Conservation (phyloP, 1,140 invertebrate genomes). For the Brachionus paranguensis region DNA sequence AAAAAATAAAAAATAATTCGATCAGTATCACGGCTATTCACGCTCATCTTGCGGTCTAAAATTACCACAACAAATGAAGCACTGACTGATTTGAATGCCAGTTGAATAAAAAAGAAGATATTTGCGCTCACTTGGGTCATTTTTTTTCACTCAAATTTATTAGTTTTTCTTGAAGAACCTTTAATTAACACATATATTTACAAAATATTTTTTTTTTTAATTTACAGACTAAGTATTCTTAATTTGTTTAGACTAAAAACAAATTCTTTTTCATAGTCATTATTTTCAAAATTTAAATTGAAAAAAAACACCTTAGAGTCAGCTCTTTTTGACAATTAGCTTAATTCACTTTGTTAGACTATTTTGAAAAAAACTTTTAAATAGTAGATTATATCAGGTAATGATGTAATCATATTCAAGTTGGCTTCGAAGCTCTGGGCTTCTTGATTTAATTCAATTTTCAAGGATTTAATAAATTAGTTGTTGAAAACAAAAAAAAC, state of each 20-base stretch:
- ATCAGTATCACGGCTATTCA: neutral
- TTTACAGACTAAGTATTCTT: neutral
- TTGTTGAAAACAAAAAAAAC: no score
- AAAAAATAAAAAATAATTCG: neutral
- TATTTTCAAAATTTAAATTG: no score
- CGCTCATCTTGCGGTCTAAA: neutral
- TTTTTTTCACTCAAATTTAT: no score
- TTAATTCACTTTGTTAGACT: neutral
- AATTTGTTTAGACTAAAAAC: no score
- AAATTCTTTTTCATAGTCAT: no score
- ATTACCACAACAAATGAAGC: neutral
- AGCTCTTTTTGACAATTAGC: neutral
- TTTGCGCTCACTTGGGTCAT: neutral
- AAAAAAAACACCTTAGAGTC: neutral
- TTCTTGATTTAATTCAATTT: neutral
- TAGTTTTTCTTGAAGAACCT: no score
- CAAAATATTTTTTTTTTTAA: neutral
- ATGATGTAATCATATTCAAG: neutral
- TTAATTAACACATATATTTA: no score
- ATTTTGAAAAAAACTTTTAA: neutral
- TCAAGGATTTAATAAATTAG: neutral
- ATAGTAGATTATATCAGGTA: neutral
- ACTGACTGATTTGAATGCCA: neutral
- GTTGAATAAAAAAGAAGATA: neutral
- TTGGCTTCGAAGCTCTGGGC: neutral